Evolutionary conservation across 2,888 invertebrate species (phyloP).

Genomic region (Agapostemon virescens): DNA sequence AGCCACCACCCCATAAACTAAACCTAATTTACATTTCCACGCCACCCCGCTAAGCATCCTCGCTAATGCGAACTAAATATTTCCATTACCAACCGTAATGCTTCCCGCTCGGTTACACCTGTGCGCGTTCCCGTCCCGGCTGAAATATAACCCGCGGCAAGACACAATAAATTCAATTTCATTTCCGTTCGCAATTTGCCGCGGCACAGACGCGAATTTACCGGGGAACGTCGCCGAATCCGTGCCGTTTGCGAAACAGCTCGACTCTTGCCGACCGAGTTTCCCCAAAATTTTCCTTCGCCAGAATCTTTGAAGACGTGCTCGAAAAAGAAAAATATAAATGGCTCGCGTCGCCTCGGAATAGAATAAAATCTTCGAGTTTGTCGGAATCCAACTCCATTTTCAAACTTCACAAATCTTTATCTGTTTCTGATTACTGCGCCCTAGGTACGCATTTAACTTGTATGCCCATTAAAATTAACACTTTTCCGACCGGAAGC

Average conservation of each 20-base stretch:
- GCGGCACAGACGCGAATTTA: slow-evolving; percentile 22
- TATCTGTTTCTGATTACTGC: too few species aligned
- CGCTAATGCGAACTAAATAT: slow-evolving; percentile 55
- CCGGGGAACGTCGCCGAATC: background rate
- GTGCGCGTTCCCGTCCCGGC: slow-evolving; percentile 23
- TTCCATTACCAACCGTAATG: slow-evolving; percentile 53
- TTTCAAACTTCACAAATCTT: background rate
- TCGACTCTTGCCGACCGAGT: background rate
- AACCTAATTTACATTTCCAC: slow-evolving; percentile 47
- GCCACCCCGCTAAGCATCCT: slow-evolving; percentile 29
- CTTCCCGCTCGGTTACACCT: slow-evolving; percentile 49
- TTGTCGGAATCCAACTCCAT: background rate
- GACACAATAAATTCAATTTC: slow-evolving; percentile 50
- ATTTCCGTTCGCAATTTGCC: slow-evolving; percentile 43
- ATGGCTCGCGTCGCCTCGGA: background rate
- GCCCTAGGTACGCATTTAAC: too few species aligned
- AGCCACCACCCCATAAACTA: slow-evolving; percentile 42
- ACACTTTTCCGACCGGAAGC: too few species aligned
- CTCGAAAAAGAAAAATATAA: background rate
- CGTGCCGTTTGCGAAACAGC: background rate
- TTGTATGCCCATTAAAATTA: too few species aligned
- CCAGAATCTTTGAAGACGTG: background rate
- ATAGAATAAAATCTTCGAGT: background rate
- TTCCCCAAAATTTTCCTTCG: background rate
- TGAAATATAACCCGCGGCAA: slow-evolving; percentile 37